Evolutionary conservation across 2,113 vertebrate species (phyloP), one percentile per base, ranked within the genome.

Genomic region (Cathartes aura): DNA sequence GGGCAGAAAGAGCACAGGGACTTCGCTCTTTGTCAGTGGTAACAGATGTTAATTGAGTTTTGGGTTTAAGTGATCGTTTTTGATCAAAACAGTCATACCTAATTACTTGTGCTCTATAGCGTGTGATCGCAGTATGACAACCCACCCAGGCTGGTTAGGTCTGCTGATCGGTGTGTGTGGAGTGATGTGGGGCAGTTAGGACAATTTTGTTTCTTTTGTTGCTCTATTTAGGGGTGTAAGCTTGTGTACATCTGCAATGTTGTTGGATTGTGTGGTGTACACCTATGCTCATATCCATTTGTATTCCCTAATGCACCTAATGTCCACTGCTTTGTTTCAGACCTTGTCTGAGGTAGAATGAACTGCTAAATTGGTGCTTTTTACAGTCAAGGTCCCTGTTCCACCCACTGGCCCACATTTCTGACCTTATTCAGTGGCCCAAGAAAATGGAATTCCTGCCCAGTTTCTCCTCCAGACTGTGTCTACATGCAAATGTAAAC

Each of bases 281-380:
- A 9, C 24, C n/a, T 30, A 0, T 26, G 12, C 58, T 52, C 1
- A 0, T 5, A 9, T 4, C 53, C 13, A 0, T 45, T 23, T 45
- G 12, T 40, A 11, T 79, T 88, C 38, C 42, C 66, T 30, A 7
- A 4, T 14, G 64, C 23, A 22, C 24, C 12, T 6, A 9, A 12
- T 43, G 20, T 10, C 17, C 15, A 1, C 17, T 79, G 52, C 42
- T 50, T 70, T 38, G 42, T 20, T 90, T 59, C 27, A 75, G 52
- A n/a, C 18, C 20, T 56, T 58, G 36, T 32, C 38, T 84, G 40
- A 60, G 27, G 22, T 5, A 32, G 9, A 67, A 72, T 15, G 20
- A 63, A 4, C 42, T 64, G 38, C 24, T 74, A 38, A 66, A 53
- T 11, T 3, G 10, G 22, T 40, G 52, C 6, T 43, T 90, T 47